Evolutionary conservation across 2,797 vertebrate species (phyloP), one percentile per base, ranked within the genome.

Genomic region (Sternarchorhynchus goeldii): DNA sequence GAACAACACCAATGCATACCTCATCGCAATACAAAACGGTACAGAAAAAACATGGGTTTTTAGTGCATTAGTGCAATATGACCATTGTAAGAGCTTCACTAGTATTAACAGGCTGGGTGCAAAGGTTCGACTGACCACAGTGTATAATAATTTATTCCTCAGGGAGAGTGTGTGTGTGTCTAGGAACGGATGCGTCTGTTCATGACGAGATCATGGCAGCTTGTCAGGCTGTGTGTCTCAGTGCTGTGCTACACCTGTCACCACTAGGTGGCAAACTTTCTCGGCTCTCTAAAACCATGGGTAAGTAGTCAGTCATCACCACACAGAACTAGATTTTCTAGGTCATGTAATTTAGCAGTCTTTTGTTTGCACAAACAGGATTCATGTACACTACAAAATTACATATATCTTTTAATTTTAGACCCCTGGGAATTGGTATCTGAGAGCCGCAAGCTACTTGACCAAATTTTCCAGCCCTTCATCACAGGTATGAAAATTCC

Each of bases 211-310:
- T 94, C 76, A 84, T 86, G 86, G 91, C 88, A 0, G 82, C 82
- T 81, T 93, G 92, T 74, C 92, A 94, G 81, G 93, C 92, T 0
- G 45, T 91, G 67, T 91, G 89, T 86, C 83, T 94, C 63, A 67
- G 88, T 29, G 79, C 63, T 25, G 78, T 3, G 60, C 41, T 92
- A 69, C 80, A 25, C 6, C 14, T 58, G 18, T 45, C 78, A 1
- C 41, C 76, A 16, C 68, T 55, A 29, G 18, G 63, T 5, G 74
- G 78, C 0, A 10, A 70, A 0, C 77, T 89, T 16, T 66, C 41
- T 62, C 63, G 82, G 25, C 55, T 87, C 65, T 50, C 64, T 32
- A 67, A 75, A 18, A 76, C 72, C 20, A 78, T 84, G 80, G 85
- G 92, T 93, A 45, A 90, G 86, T n/a, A 14, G 68, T 41, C 56